These are phyloP conservation scores for Chaetophractus vellerosus DNA, from an alignment of 2,797 vertebrate species.

Conservation along the genomic window DNA sequence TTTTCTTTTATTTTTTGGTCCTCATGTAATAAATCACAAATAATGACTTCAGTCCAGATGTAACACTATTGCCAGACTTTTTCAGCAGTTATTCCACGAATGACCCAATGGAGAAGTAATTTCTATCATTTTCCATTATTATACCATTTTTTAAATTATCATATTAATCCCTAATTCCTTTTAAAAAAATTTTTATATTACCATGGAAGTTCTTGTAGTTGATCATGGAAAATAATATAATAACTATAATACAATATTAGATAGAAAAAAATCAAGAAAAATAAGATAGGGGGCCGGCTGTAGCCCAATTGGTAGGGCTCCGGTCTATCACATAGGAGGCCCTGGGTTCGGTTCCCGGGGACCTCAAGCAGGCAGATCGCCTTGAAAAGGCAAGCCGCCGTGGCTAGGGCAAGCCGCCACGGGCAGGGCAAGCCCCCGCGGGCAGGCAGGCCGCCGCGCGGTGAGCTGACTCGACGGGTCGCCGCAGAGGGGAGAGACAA, in stretches of 20 bases:
- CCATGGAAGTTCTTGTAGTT: neutral
- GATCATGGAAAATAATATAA: neutral
- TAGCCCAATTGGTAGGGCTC: too few relatives aligned
- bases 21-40: neutral
- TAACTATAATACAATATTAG: neutral
- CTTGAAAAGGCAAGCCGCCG: too few relatives aligned
- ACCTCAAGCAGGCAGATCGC: too few relatives aligned
- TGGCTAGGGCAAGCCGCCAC: too few relatives aligned
- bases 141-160: neutral
- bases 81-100: neutral
- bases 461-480: too few relatives aligned
- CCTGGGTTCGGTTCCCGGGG: too few relatives aligned
- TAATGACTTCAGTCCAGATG: neutral
- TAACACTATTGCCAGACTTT: neutral
- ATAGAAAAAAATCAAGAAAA: conserved; percentile 58
- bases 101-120: neutral
- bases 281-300: too few relatives aligned
- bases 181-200: neutral
- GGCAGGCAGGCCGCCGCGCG: too few relatives aligned
- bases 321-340: too few relatives aligned
- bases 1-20: neutral
- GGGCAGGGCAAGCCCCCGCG: too few relatives aligned
- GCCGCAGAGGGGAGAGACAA: too few relatives aligned
- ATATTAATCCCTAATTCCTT: neutral
- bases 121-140: neutral